These are phyloP conservation scores for Scomberomorus guttatus DNA, from an alignment of 2,797 vertebrate species.

Conservation along the genomic window DNA sequence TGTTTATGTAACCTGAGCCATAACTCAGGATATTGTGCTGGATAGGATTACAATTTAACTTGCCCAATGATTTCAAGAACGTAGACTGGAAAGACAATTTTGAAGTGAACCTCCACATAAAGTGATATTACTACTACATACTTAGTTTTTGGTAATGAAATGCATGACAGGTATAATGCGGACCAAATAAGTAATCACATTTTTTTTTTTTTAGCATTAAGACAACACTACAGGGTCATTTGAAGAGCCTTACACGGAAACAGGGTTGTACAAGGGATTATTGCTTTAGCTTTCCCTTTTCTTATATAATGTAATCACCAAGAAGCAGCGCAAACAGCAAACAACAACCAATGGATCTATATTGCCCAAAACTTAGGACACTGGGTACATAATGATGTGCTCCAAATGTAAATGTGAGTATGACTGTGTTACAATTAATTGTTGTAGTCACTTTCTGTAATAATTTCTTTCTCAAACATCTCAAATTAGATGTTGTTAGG, in stretches of 20 bases:
- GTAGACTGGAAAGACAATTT: conserved; percentile 38
- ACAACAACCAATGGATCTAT: conserved; percentile 66
- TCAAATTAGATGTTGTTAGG: conserved; percentile 79
- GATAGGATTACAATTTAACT: conserved; percentile 58
- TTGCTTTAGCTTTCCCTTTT: conserved; percentile 64
- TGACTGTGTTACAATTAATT: conserved; percentile 80
- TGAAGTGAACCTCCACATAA: conserved; percentile 39
- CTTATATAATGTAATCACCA: conserved; percentile 66
- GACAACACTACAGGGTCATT: conserved; percentile 80
- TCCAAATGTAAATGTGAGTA: conserved; percentile 85
- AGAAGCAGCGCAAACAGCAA: conserved; percentile 48
- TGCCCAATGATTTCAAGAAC: conserved; percentile 57
- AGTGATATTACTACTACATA: conserved; percentile 45
- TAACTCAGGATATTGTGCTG: conserved; percentile 78
- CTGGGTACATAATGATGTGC: conserved; percentile 70
- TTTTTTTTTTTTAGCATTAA: conserved; percentile 44
- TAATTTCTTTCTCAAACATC: conserved; percentile 76
- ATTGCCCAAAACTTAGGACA: conserved; percentile 69
- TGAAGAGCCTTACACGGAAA: conserved; percentile 79
- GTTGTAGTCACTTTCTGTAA: conserved; percentile 81
- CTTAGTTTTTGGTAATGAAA: conserved; percentile 48
- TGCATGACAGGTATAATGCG: conserved; percentile 58
- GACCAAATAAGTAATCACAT: conserved; percentile 66
- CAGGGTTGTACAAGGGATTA: conserved; percentile 81
- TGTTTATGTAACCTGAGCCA: conserved; percentile 78